Percentiles rank a stretch among this genome's conserved stretches.
Conservation (phyloP, 2,888 invertebrate species). For the Tyria jacobaeae region DNA sequence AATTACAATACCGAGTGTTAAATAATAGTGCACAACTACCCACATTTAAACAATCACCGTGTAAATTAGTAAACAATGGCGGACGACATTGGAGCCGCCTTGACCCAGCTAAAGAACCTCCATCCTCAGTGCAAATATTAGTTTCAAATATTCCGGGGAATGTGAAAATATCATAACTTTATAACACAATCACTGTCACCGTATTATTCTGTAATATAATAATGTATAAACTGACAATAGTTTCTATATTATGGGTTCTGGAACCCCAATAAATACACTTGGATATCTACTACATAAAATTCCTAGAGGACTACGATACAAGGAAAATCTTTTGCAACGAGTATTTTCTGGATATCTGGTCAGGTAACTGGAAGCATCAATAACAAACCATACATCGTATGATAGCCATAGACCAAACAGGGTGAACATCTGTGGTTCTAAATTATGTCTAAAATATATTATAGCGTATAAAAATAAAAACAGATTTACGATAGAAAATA, state of each 20-base stretch:
- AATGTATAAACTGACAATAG: too few relatives aligned
- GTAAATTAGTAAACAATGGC: conserved; percentile 48
- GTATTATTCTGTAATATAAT: too few relatives aligned
- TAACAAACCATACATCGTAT: too few relatives aligned
- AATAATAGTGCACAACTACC: conserved; percentile 39
- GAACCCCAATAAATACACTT: background rate
- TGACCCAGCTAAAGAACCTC: conserved; percentile 43
- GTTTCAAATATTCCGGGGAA: background rate
- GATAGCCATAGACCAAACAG: too few relatives aligned
- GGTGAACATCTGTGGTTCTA: background rate
- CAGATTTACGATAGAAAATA: background rate
- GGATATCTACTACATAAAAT: too few relatives aligned
- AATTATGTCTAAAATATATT: too few relatives aligned
- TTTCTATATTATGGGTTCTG: background rate
- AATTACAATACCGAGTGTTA: conserved; percentile 26
- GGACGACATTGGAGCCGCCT: conserved; percentile 48
- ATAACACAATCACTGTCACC: too few relatives aligned
- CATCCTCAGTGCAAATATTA: conserved; percentile 12
- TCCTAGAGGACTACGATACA: too few relatives aligned
- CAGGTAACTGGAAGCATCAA: too few relatives aligned
- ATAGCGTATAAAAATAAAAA: too few relatives aligned
- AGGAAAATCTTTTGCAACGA: too few relatives aligned
- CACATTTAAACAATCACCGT: conserved; percentile 47
- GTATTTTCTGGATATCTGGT: too few relatives aligned
- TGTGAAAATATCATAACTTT: background rate